phyloP scores from a whole-genome alignment of 92 coral and sea anemone genomes.

The Phenganax subtilis region DNA sequence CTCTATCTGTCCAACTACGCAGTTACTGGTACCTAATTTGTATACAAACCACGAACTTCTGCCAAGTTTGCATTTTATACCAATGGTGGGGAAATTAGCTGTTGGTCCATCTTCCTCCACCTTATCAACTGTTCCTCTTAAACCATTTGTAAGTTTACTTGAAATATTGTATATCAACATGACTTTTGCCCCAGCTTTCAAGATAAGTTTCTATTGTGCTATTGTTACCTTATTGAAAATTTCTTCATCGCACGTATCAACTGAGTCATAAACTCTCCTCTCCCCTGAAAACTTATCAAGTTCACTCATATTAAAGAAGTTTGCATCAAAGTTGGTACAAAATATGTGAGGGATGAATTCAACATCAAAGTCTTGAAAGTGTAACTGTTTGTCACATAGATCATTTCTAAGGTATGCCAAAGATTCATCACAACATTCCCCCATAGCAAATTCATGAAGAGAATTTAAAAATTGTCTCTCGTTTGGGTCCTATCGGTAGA shows the following conservation, averaged over 20 bases:
- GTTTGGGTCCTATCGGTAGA: constrained; percentile 30
- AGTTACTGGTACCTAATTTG: background rate
- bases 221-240: constrained; percentile 30
- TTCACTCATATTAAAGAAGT: constrained; percentile 35
- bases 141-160: constrained; percentile 42
- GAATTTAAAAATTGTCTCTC: constrained; percentile 32
- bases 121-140: constrained; percentile 26
- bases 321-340: constrained; percentile 54
- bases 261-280: constrained; percentile 13
- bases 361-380: constrained; percentile 41
- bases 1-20: constrained; percentile 28
- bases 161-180: constrained; percentile 47
- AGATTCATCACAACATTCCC: constrained; percentile 13
- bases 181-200: constrained; percentile 50
- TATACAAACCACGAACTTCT: constrained; percentile 33
- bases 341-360: constrained; percentile 43
- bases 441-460: constrained; percentile 10
- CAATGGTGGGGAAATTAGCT: constrained; percentile 33
- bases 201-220: constrained; percentile 31
- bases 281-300: constrained; percentile 42
- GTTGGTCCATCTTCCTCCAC: constrained; percentile 10
- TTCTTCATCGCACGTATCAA: constrained; percentile 36
- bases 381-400: constrained; percentile 20
- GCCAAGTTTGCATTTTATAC: constrained; percentile 11
- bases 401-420: constrained; percentile 5